Conservation (phyloP, 2,797 vertebrate genomes). For the Chelonia mydas region DNA sequence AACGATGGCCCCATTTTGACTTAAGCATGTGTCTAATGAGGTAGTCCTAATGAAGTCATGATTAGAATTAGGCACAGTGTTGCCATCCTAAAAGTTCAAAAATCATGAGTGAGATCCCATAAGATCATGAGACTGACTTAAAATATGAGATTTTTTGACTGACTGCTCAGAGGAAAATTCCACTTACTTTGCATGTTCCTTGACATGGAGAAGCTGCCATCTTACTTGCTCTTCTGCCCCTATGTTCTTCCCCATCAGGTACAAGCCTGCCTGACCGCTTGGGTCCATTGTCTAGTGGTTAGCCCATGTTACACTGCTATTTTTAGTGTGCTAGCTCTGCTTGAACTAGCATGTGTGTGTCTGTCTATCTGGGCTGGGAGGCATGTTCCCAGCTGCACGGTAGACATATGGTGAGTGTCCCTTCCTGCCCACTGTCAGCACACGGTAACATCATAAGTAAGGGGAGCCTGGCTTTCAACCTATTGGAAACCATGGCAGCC, state of each 20-base stretch:
- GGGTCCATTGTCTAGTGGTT: neutral
- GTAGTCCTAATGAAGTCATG: neutral
- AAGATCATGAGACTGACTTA: neutral
- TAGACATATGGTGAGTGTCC: neutral
- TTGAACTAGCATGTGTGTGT: neutral
- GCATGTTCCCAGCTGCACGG: neutral
- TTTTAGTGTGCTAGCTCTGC: neutral
- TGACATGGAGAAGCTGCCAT: neutral
- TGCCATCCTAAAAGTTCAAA: neutral
- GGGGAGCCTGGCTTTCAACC: neutral
- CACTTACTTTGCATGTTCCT: neutral
- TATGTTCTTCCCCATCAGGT: neutral
- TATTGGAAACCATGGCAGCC: neutral
- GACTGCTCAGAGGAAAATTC: neutral
- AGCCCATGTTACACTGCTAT: neutral
- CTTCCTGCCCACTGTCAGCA: neutral
- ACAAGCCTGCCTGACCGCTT: neutral
- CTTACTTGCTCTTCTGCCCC: accelerated
- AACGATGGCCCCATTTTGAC: neutral
- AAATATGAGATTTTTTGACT: neutral
- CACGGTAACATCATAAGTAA: neutral
- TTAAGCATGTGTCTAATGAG: neutral
- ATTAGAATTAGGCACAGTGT: neutral
- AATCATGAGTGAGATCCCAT: neutral
- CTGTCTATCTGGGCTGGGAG: neutral